A percentile compares a stretch with the other conserved stretches of the same genome.
Conservation (phyloP, 2,888 invertebrate genomes). For the Parnassius orleans region DNA sequence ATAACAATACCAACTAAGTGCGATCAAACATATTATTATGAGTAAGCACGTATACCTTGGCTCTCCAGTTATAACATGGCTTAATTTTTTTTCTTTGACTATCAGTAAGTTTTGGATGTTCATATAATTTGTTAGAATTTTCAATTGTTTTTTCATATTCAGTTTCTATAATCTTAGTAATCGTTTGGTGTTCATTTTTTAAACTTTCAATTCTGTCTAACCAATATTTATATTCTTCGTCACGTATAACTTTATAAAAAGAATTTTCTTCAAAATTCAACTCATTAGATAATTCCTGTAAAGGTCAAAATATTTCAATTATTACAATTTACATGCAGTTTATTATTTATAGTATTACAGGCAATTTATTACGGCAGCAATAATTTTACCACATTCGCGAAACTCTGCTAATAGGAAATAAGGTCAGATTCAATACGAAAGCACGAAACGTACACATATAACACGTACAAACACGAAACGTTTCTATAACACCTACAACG, state of each 20-base stretch:
- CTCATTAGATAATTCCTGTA: constrained; percentile 48
- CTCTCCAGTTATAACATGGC: constrained; percentile 63
- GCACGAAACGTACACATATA: too few relatives aligned
- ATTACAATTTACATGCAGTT: background rate
- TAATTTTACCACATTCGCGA: too few relatives aligned
- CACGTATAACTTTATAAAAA: constrained; percentile 39
- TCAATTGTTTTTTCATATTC: constrained; percentile 67
- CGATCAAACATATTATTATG: background rate
- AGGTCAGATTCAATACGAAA: too few relatives aligned
- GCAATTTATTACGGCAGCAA: too few relatives aligned
- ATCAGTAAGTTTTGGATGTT: constrained; percentile 46
- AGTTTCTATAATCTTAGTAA: constrained; percentile 65
- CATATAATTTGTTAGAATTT: constrained; percentile 48
- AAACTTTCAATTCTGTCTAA: constrained; percentile 59
- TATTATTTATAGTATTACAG: too few relatives aligned
- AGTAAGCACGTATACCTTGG: constrained; percentile 47
- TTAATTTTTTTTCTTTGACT: constrained; percentile 60
- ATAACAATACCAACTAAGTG: too few relatives aligned
- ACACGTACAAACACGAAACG: too few relatives aligned
- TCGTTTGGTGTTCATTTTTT: constrained; percentile 65
- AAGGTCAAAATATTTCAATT: background rate
- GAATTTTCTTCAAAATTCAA: constrained; percentile 43
- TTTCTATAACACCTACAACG: too few relatives aligned
- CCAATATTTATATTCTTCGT: constrained; percentile 64
- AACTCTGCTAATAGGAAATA: too few relatives aligned